A percentile compares a stretch with the other conserved stretches of the same genome.
Evolutionary conservation across 2,797 vertebrate genomes (phyloP).

Genomic region (Pipistrellus kuhlii): DNA sequence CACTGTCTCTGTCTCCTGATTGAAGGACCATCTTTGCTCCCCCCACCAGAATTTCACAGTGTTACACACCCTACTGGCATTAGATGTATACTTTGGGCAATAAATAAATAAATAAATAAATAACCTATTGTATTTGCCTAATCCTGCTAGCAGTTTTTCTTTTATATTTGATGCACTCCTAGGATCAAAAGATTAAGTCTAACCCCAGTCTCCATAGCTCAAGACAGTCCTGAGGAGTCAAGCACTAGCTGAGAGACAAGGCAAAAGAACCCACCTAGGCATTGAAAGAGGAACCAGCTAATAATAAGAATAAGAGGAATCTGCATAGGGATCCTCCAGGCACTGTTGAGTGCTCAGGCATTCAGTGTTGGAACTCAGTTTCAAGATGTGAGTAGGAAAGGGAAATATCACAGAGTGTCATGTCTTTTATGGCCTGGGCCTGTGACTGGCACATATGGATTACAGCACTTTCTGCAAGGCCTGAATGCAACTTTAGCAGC

Average conservation of each 20-base stretch:
- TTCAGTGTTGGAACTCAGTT: background rate
- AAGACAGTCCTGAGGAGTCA: background rate
- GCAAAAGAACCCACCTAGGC: background rate
- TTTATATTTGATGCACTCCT: background rate
- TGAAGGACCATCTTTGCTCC: background rate
- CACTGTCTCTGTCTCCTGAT: background rate
- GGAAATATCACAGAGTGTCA: background rate
- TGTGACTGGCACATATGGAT: background rate
- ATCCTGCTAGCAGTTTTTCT: background rate
- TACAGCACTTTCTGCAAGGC: background rate
- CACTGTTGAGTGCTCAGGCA: background rate
- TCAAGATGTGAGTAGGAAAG: background rate
- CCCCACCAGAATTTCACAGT: background rate
- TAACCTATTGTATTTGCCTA: background rate
- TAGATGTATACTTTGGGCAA: background rate
- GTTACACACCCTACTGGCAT: background rate
- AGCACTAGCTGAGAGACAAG: background rate
- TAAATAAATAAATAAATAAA: background rate
- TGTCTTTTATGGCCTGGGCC: background rate
- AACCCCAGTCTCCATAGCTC: background rate
- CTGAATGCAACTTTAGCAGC: background rate
- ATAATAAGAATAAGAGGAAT: background rate
- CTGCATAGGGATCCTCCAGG: background rate
- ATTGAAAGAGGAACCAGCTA: constrained; percentile 11
- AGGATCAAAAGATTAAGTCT: background rate